These are phyloP conservation scores for Drosophila ochracea DNA, from an alignment of 2,888 invertebrate genomes.

Conservation along the genomic window DNA sequence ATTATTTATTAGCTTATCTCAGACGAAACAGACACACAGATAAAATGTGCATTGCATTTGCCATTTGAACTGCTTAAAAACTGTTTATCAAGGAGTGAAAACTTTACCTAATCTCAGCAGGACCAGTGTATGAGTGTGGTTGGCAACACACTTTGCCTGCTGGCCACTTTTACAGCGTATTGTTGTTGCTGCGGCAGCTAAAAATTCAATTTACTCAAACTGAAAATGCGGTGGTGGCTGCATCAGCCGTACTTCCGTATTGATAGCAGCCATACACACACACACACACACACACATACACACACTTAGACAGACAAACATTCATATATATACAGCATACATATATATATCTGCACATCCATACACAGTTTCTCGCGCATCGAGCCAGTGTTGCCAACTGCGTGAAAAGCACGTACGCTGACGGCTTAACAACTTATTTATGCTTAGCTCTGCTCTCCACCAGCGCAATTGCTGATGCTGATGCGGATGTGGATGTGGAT, in stretches of 20 bases:
- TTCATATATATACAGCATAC: conserved; percentile 7
- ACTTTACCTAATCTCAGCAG: conserved; percentile 64
- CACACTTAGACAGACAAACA: conserved; percentile 4
- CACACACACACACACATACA: conserved; percentile 12
- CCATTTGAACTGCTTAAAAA: conserved; percentile 22
- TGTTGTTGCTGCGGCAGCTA: conserved; percentile 43
- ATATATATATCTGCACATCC: not conserved
- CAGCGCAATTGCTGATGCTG: conserved; percentile 28
- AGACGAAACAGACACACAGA: conserved; percentile 31
- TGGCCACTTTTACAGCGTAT: conserved; percentile 24
- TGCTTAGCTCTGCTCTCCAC: conserved; percentile 64
- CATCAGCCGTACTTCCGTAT: conserved; percentile 54
- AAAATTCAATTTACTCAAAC: conserved; percentile 76
- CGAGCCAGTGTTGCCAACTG: conserved; percentile 61
- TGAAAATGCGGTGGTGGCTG: conserved; percentile 62
- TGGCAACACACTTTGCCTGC: conserved; percentile 54
- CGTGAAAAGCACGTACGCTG: conserved; percentile 70
- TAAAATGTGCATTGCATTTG: conserved; percentile 29
- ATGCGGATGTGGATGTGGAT: not conserved
- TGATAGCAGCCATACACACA: conserved; percentile 40
- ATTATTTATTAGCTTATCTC: conserved; percentile 27
- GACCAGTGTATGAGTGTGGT: conserved; percentile 18
- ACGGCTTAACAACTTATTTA: conserved; percentile 80
- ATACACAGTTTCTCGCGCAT: conserved; percentile 4
- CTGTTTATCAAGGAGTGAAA: conserved; percentile 61